These are phyloP conservation scores for Punctoribates punctum DNA, from an alignment of 2,888 invertebrate species.

Conservation along the genomic window DNA sequence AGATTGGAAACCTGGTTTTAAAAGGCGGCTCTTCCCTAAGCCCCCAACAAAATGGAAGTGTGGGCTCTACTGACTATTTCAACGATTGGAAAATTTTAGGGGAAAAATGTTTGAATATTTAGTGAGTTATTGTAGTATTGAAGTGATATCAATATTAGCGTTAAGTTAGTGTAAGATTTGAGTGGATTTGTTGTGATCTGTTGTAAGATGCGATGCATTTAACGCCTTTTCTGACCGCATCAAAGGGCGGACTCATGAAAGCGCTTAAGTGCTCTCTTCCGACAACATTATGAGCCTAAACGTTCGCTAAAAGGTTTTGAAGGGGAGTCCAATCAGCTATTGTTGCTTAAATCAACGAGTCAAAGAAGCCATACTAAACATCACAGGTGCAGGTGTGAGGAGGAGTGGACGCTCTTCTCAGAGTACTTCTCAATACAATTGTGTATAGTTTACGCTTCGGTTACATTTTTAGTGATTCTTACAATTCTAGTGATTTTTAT, in stretches of 20 bases:
- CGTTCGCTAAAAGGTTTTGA: conserved; percentile 27
- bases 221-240: conserved; percentile 37
- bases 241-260: conserved; percentile 31
- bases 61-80: too few species aligned
- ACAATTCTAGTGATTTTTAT: neutral
- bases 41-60: too few species aligned
- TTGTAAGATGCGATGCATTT: conserved; percentile 27
- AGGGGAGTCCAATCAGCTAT: neutral
- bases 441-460: conserved; percentile 22
- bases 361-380: neutral
- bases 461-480: conserved; percentile 6
- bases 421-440: neutral
- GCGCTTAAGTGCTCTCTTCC: conserved; percentile 36
- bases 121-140: neutral
- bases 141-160: too few species aligned
- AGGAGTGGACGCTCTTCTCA: neutral
- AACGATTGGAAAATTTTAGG: too few species aligned
- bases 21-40: too few species aligned
- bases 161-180: conserved; percentile 20
- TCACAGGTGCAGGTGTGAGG: conserved; percentile 35
- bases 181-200: conserved; percentile 4
- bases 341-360: conserved; percentile 28
- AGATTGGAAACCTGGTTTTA: too few species aligned
- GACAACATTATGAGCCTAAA: conserved; percentile 27
- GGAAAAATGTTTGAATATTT: too few species aligned